Evolutionary conservation across 2,113 vertebrate genomes (phyloP).

Genomic region (Oreotrochilus melanogaster): DNA sequence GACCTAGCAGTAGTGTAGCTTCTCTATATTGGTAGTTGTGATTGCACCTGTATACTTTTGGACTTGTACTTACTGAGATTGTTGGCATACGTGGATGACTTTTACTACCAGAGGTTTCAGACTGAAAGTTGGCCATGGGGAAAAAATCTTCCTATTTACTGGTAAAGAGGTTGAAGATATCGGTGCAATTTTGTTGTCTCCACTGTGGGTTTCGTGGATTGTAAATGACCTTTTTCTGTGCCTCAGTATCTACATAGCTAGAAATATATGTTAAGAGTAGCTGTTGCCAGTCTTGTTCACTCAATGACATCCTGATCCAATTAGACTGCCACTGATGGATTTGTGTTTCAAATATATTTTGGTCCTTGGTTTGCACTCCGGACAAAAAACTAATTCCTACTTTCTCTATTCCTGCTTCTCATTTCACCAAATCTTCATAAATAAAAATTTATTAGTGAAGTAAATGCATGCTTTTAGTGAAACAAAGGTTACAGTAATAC

Average conservation of each 20-base stretch:
- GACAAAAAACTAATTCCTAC: background rate
- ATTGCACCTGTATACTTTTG: background rate
- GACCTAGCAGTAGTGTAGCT: background rate
- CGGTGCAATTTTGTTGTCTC: background rate
- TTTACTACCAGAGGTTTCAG: background rate
- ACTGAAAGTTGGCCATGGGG: background rate
- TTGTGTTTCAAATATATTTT: background rate
- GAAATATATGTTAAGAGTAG: background rate
- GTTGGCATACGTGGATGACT: background rate
- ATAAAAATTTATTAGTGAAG: background rate
- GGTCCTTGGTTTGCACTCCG: background rate
- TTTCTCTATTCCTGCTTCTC: background rate
- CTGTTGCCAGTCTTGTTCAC: background rate
- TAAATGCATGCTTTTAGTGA: background rate
- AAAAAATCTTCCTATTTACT: background rate
- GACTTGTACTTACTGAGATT: background rate
- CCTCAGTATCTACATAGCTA: background rate
- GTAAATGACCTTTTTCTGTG: background rate
- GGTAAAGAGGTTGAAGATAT: background rate
- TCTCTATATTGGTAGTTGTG: background rate
- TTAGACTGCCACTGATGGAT: background rate
- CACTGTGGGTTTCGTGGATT: background rate
- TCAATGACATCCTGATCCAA: constrained; percentile 10
- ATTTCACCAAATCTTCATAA: background rate
- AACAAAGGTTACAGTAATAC: background rate